phyloP scores from a whole-genome alignment of 2,888 invertebrate species.

The Drosophila meridionalis region DNA sequence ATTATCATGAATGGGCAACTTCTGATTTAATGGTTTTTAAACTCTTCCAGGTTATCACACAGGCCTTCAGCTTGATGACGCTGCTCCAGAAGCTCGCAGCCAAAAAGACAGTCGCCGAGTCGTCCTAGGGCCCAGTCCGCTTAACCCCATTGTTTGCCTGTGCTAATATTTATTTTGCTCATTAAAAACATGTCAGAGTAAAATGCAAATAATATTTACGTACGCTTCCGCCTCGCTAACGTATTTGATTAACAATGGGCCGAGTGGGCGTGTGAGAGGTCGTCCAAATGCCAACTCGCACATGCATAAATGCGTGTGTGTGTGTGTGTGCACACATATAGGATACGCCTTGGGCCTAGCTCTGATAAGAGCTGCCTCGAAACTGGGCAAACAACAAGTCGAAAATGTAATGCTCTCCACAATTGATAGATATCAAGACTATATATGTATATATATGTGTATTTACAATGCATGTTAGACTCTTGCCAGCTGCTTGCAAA shows the following conservation, averaged over 20 bases:
- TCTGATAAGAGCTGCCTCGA: slow-evolving; percentile 47
- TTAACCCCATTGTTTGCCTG: slow-evolving; percentile 22
- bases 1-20: too few species aligned
- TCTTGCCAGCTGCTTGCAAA: slow-evolving; percentile 6
- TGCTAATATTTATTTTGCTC: slow-evolving; percentile 65
- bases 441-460: neutral
- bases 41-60: slow-evolving; percentile 72
- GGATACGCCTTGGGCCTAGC: slow-evolving; percentile 38
- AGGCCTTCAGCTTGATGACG: slow-evolving; percentile 83
- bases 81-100: slow-evolving; percentile 81
- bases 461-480: neutral
- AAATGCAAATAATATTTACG: slow-evolving; percentile 71
- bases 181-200: slow-evolving; percentile 69
- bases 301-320: neutral
- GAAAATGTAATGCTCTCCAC: slow-evolving; percentile 37
- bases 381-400: slow-evolving; percentile 14
- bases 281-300: slow-evolving; percentile 6
- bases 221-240: slow-evolving; percentile 47
- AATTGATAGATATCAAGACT: neutral
- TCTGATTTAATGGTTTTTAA: neutral
- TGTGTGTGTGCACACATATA: neutral
- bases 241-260: slow-evolving; percentile 49
- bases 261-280: slow-evolving; percentile 11
- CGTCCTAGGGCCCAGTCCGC: slow-evolving; percentile 16
- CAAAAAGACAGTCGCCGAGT: slow-evolving; percentile 61